Conservation (phyloP, 2,113 vertebrate genomes). For the Dromas ardeola region DNA sequence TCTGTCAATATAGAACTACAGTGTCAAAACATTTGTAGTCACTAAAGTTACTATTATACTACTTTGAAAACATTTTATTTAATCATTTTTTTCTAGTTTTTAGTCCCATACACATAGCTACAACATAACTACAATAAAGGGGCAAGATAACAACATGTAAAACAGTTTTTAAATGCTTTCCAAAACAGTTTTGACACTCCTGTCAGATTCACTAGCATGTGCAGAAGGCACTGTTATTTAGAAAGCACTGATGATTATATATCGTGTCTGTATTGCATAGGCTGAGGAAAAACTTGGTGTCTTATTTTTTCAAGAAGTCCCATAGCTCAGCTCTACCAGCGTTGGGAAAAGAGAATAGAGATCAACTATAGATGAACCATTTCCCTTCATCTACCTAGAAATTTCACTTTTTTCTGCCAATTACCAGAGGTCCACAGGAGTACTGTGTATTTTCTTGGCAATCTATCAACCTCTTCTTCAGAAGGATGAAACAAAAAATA, state of each 20-base stretch:
- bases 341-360: neutral
- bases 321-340: neutral
- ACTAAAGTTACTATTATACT: neutral
- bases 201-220: neutral
- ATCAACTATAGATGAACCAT: neutral
- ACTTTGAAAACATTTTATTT: neutral
- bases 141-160: neutral
- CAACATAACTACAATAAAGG: neutral
- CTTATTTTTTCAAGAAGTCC: neutral
- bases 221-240: neutral
- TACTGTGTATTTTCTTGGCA: neutral
- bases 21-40: neutral
- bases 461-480: neutral
- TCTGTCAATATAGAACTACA: neutral
- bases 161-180: neutral
- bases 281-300: neutral
- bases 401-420: neutral
- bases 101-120: neutral
- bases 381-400: neutral
- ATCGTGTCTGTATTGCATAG: neutral
- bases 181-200: neutral
- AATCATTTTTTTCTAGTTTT: neutral
- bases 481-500: neutral
- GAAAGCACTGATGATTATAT: neutral
- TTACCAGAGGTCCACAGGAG: neutral